A percentile compares a stretch with the other conserved stretches of the same genome.
phyloP scores from a whole-genome alignment of 2,113 vertebrate genomes.

The Garra rufa region DNA sequence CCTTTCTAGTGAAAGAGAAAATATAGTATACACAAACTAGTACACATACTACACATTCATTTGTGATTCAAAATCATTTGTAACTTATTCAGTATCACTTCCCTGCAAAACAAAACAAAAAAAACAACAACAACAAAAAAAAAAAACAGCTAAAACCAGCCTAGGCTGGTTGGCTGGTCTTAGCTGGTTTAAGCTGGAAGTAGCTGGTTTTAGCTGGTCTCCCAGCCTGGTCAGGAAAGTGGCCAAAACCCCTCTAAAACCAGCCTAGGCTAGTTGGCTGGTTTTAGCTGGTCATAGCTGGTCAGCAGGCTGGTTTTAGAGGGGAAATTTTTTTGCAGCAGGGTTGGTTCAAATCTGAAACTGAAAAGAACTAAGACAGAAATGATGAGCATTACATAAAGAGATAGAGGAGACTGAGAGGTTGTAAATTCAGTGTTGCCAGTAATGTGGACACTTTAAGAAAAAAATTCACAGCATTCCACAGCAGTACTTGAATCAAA shows the following conservation, averaged over 20 bases:
- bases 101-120: no score
- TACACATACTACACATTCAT: neutral
- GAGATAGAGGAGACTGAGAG: neutral
- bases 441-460: neutral
- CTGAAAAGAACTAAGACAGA: neutral
- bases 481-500: neutral
- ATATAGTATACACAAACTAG: neutral
- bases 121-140: no score
- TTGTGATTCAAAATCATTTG: neutral
- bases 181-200: no score
- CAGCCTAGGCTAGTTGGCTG: no score
- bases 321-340: no score
- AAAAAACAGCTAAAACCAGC: no score
- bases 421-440: neutral
- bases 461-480: neutral
- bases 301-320: no score
- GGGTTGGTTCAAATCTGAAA: neutral
- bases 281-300: no score
- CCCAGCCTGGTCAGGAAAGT: no score
- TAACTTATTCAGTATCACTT: neutral
- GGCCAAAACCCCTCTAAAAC: no score
- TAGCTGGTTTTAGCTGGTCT: no score
- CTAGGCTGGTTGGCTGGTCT: no score
- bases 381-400: neutral
- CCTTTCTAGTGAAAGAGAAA: neutral